Base-by-base conservation (phyloP, 2,113 vertebrate genomes). In the Hiodon alosoides region DNA sequence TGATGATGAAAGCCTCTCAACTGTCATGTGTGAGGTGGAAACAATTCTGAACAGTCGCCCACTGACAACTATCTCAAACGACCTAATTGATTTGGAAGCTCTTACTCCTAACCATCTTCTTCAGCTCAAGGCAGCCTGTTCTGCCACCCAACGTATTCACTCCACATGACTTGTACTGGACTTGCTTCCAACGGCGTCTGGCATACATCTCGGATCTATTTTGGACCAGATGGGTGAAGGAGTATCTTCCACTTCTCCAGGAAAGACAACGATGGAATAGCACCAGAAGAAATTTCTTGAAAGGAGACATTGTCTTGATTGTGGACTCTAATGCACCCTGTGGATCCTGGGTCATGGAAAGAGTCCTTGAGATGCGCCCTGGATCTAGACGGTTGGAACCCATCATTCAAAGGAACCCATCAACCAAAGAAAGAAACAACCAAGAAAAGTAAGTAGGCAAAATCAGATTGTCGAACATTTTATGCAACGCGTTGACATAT, bases 201-300 rank as follows among this genome's bases (percentile, higher is more conserved):
- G 5, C 4, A 46, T 60, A 48, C 58, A 60, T 72, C 6, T 57
- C 57, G 2, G 71, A 72, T 48, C 47, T 73, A 4, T 73, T 73
- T 17, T 73, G 72, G 72, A 53, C 60, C 14, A 51, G 60, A 64
- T 73, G 72, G 72, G 62, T 46, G 5, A 53, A 46, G 13, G 72
- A 74, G 66, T 74, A 74, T 17, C 50, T 74, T 4, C 17, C 73
- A 13, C 62, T 74, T 4, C 66, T 74, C 61, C 62, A 74, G 14
- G 59, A 74, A 16, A 5, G 62, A 47, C n/a, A 67, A 9, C 66
- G 67, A 67, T 74, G 62, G 64, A 11, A 10, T 14, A 52, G 50
- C 5, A 54, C 9, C n/a, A 66, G 5, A 67, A 11, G 4, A 10
- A 74, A 73, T 14, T 14, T 74, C 51, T 13, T 61, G 2, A 47